phyloP scores from a whole-genome alignment of 64 coral and sea anemone genomes.

The Montipora cactus region DNA sequence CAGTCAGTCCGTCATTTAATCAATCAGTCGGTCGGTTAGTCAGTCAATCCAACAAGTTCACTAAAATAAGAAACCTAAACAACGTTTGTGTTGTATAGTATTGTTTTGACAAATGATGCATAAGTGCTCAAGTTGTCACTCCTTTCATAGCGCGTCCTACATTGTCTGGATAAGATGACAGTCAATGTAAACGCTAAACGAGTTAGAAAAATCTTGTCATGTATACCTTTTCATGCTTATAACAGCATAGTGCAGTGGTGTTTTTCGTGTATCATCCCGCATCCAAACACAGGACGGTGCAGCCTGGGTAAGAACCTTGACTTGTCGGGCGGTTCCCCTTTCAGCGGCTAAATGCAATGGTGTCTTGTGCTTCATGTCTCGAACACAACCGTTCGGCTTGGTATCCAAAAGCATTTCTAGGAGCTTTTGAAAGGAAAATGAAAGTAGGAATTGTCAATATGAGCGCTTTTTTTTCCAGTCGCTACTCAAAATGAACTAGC shows the following conservation, averaged over 20 bases:
- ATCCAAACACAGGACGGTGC: constrained; percentile 72
- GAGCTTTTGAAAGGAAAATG: constrained; percentile 51
- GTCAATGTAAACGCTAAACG: background rate
- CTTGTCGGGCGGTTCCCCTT: constrained; percentile 47
- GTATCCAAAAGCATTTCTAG: constrained; percentile 62
- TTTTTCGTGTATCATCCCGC: constrained; percentile 78
- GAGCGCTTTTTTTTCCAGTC: no score
- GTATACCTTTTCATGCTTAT: constrained; percentile 80
- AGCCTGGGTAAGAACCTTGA: constrained; percentile 71
- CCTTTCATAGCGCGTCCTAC: no score
- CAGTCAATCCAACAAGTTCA: no score
- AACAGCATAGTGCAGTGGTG: constrained; percentile 85
- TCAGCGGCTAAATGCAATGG: constrained; percentile 86
- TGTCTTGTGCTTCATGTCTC: constrained; percentile 76
- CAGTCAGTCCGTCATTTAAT: no score
- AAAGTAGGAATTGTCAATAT: background rate
- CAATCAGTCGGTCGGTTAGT: no score
- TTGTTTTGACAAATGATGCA: no score
- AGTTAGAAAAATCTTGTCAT: background rate
- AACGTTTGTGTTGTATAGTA: no score
- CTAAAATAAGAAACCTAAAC: no score
- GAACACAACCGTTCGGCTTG: constrained; percentile 64
- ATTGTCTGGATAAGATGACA: no score
- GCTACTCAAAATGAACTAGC: no score
- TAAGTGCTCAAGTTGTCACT: no score